Evolutionary conservation across 2,888 invertebrate species (phyloP).

Genomic region (Campoletis raptor): DNA sequence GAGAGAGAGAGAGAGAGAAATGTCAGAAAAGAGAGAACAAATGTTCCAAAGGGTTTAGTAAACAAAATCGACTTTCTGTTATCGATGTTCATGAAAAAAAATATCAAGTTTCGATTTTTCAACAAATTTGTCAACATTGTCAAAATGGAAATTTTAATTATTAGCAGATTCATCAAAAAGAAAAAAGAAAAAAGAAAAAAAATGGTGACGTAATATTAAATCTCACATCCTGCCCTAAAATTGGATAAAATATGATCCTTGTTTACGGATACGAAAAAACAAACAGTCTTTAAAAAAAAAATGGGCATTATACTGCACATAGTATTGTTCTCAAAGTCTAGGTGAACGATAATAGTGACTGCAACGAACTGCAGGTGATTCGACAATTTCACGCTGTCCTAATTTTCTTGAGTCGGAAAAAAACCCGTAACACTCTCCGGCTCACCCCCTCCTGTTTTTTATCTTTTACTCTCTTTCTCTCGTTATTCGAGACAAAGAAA

Average conservation of each 20-base stretch:
- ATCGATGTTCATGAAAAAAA: neutral
- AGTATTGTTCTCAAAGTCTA: slow-evolving; percentile 28
- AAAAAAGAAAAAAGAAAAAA: neutral
- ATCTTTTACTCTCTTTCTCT: neutral
- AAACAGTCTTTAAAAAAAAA: neutral
- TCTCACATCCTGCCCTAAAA: neutral
- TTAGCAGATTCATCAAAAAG: neutral
- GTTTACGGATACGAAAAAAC: neutral
- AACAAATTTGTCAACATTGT: neutral
- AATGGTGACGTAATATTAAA: neutral
- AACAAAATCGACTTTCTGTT: slow-evolving; percentile 3
- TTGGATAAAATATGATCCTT: neutral
- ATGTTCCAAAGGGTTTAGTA: neutral
- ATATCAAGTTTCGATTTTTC: neutral
- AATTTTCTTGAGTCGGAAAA: slow-evolving; percentile 66
- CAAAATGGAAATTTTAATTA: neutral
- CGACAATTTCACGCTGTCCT: slow-evolving; percentile 69
- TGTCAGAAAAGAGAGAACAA: neutral
- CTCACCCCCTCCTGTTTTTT: slow-evolving; percentile 30
- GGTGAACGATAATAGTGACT: slow-evolving; percentile 50
- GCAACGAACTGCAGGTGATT: slow-evolving; percentile 40
- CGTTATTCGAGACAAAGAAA: slow-evolving; percentile 32
- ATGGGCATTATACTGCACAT: slow-evolving; percentile 6
- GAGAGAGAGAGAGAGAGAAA: neutral
- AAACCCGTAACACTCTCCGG: slow-evolving; percentile 15